These are phyloP conservation scores for Argentina silus DNA, from an alignment of 2,797 vertebrate species.

Conservation along the genomic window DNA sequence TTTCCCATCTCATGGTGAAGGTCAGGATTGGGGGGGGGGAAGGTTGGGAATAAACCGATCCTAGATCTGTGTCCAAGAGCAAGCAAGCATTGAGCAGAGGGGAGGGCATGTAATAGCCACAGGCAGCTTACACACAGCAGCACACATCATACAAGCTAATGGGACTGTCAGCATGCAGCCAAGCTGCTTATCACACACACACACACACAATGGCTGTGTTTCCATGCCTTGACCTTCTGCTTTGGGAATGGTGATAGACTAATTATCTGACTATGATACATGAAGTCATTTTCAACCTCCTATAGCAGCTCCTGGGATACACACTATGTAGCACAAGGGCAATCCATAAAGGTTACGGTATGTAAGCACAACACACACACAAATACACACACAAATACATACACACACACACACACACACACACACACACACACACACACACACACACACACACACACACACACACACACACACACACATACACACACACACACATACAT, in stretches of 20 bases:
- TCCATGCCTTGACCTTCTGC: constrained; percentile 55
- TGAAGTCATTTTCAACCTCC: constrained; percentile 48
- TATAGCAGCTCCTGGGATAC: constrained; percentile 39
- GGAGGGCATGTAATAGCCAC: constrained; percentile 18
- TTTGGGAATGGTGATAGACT: constrained; percentile 54
- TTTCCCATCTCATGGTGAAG: too few species aligned
- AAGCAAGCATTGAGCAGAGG: background rate
- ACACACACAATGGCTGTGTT: constrained; percentile 35
- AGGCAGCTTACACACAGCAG: constrained; percentile 16
- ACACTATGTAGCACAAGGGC: constrained; percentile 51
- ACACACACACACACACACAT: background rate
- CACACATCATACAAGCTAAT: constrained; percentile 49
- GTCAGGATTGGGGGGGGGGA: too few species aligned
- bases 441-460: background rate
- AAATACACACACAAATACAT: constrained; percentile 24
- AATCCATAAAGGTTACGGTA: constrained; percentile 49
- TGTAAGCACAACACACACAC: constrained; percentile 42
- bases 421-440: background rate
- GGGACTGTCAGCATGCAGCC: constrained; percentile 47
- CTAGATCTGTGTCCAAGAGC: too few species aligned
- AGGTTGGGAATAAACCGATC: too few species aligned
- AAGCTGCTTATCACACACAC: constrained; percentile 48
- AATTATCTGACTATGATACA: constrained; percentile 58
- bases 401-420: background rate
- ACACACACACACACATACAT: background rate